Base-by-base conservation (phyloP, 1,140 invertebrate genomes). In the Agrypnia vestita region DNA sequence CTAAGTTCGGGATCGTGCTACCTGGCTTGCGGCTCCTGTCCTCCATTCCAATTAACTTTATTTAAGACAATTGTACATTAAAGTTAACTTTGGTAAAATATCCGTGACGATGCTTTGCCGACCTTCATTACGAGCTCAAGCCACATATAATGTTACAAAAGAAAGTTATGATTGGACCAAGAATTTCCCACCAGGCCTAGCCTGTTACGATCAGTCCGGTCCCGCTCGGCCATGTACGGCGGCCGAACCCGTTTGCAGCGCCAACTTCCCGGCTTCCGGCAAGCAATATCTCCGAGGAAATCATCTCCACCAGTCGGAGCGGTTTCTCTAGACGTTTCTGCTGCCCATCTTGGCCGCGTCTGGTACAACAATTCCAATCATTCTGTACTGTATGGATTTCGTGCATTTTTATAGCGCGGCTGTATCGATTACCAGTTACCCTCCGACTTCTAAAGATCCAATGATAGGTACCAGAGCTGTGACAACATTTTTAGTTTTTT, bases 291-390 rank as follows among this genome's bases (percentile, higher is more conserved):
- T 71, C 67, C 35, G 9, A 12, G 17, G 17, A 21, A 13, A 53
- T 71, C 67, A 51, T 71, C 67, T 71, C 67, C 19, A 71, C 67
- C 44, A 44, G 64, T 47, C 67, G 35, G 10, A 9, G 55, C 13
- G 12, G 55, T 21, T 59, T 59, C 21, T 59, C 21, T 59, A 10
- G 35, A 19, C n/a, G 61, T 64, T 64, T 64, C 61, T 64, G 19
- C 35, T 21, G 55, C 19, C 61, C 25, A 19, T 64, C 35, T 64
- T 25, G 19, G 35, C 61, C 19, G 35, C 35, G 19, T 35, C 35
- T 35, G 21, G 19, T 43, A 12, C 25, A 35, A 35, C 25, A 35
- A 35, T 35, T 35, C 25, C 25, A 6, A 35, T 35, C 25, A 35
- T 6, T 35, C 25, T 35, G 25, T 1, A 35, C 25, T 6, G 25